These are phyloP conservation scores for Camponotus pennsylvanicus DNA, from an alignment of 1,140 invertebrate species.

Conservation along the genomic window DNA sequence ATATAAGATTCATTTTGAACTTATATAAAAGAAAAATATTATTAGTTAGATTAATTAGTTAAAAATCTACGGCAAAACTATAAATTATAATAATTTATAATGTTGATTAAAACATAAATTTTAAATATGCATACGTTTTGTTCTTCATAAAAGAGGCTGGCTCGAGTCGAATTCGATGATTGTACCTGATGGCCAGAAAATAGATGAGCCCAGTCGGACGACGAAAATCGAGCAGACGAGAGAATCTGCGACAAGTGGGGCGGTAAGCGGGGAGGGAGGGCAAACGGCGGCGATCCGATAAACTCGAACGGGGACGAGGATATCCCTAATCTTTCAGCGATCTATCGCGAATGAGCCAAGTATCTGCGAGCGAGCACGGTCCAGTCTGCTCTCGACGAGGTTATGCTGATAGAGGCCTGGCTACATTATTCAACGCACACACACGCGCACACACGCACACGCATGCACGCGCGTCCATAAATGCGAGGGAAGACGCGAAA, in stretches of 20 bases:
- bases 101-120: slow-evolving; percentile 3
- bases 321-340: slow-evolving; percentile 81
- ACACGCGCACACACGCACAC: slow-evolving; percentile 11
- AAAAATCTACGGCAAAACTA: no score
- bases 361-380: slow-evolving; percentile 75
- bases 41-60: no score
- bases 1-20: no score
- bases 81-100: no score
- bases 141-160: background rate
- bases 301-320: slow-evolving; percentile 74
- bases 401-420: slow-evolving; percentile 75
- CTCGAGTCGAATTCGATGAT: slow-evolving; percentile 27
- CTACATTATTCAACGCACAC: slow-evolving; percentile 73
- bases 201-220: slow-evolving; percentile 49
- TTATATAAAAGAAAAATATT: no score
- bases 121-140: no score
- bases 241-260: slow-evolving; percentile 63
- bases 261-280: background rate
- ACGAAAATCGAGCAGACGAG: slow-evolving; percentile 54
- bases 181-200: slow-evolving; percentile 50
- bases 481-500: background rate
- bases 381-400: slow-evolving; percentile 67
- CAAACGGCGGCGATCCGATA: slow-evolving; percentile 70
- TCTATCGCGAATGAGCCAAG: slow-evolving; percentile 83
- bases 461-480: no score